Base-by-base conservation (phyloP, 2,888 invertebrate species). In the Glyphotaelius pellucidus region DNA sequence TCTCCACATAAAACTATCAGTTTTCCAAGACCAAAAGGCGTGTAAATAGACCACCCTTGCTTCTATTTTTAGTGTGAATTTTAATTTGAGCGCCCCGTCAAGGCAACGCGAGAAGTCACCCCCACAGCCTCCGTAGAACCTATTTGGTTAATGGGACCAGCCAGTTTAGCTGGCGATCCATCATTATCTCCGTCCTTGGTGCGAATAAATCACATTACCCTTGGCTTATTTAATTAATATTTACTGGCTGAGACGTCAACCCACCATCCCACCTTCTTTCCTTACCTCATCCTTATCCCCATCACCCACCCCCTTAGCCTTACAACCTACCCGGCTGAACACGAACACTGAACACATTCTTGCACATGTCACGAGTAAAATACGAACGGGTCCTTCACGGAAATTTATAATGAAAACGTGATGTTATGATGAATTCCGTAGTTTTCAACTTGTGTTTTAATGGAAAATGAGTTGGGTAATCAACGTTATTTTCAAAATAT, bases 111-210 rank as follows among this genome's bases (percentile, higher is more conserved):
- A n/a, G 67, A 67, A 67, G 25, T 67, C n/a, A 25, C 67, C 25
- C 67, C 52, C 67, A n/a, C 25, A 67, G 67, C 25, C n/a, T 67
- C 67, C 67, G 67, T 25, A 25, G 25, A 67, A 67, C 25, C 67
- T 67, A 67, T 67, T 67, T 67, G 25, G 67, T 67, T 67, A 67
- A 67, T 67, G 67, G 67, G 67, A 25, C 67, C 67, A 67, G 67
- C 67, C 25, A 5, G 67, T 67, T 67, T 67, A 67, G 67, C 25
- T 9, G 67, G 67, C 67, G 9, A 67, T 67, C 25, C 67, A 67
- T 67, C 67, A 67, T 67, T 67, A 67, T 67, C 67, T 67, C 67
- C 67, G 67, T 67, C 67, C 67, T 67, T 67, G 67, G 67, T 67
- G 67, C 25, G 67, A 67, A 67, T 67, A 67, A 67, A 67, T 67